A percentile compares a stretch with the other conserved stretches of the same genome.
These are phyloP conservation scores for Orchestes rusci DNA, from an alignment of 2,888 invertebrate genomes.

Conservation along the genomic window DNA sequence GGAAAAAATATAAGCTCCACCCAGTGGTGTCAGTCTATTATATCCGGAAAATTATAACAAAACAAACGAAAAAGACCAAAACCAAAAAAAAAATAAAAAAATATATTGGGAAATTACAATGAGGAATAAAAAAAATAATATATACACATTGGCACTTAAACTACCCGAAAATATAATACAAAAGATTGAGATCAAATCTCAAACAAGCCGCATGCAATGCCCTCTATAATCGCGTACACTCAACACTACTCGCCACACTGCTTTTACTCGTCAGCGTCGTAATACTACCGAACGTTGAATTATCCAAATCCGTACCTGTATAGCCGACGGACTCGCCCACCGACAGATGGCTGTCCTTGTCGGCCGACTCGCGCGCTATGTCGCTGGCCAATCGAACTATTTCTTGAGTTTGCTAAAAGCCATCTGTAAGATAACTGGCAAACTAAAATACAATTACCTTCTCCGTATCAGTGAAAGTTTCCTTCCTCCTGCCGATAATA, in stretches of 20 bases:
- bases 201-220: no score
- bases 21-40: no score
- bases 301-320: constrained; percentile 48
- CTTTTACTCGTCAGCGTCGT: constrained; percentile 37
- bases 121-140: constrained; percentile 2
- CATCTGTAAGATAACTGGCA: background rate
- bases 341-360: constrained; percentile 50
- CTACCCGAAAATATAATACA: no score
- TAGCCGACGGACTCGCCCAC: constrained; percentile 49
- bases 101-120: constrained; percentile 10
- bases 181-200: no score
- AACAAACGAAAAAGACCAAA: constrained; percentile 22
- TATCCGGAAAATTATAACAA: no score
- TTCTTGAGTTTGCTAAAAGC: constrained; percentile 55
- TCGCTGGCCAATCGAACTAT: constrained; percentile 62
- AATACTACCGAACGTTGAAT: constrained; percentile 37
- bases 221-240: constrained; percentile 43
- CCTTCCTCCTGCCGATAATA: constrained; percentile 71
- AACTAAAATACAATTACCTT: constrained; percentile 36
- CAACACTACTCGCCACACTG: constrained; percentile 35
- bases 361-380: constrained; percentile 48
- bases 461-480: constrained; percentile 74
- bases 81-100: constrained; percentile 18
- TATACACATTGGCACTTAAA: background rate
- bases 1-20: no score